These are phyloP conservation scores for Chelmon rostratus DNA, from an alignment of 2,797 vertebrate genomes.

Conservation along the genomic window DNA sequence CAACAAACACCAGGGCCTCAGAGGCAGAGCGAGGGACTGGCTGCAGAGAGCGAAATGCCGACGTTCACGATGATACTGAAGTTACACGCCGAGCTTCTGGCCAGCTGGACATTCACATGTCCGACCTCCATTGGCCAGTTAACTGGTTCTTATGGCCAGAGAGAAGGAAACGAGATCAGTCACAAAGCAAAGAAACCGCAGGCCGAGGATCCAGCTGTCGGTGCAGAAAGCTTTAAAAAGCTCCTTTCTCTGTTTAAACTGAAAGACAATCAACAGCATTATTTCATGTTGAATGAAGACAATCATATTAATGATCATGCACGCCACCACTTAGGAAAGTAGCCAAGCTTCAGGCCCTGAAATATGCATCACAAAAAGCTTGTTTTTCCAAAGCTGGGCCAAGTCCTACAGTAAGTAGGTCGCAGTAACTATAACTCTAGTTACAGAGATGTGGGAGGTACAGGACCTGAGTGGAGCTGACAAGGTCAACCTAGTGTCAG, in stretches of 20 bases:
- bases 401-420: slow-evolving; percentile 69
- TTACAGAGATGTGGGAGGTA: slow-evolving; percentile 45
- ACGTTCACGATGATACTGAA: slow-evolving; percentile 31
- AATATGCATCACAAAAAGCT: slow-evolving; percentile 58
- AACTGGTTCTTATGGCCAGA: too few relatives aligned
- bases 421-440: slow-evolving; percentile 49
- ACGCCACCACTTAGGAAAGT: slow-evolving; percentile 10
- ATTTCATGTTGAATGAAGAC: slow-evolving; percentile 6
- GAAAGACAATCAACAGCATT: neutral
- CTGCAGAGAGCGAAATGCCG: slow-evolving; percentile 26
- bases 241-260: slow-evolving; percentile 6
- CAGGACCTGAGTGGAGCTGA: slow-evolving; percentile 22
- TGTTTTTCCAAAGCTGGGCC: slow-evolving; percentile 59
- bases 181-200: slow-evolving; percentile 13
- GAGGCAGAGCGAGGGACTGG: slow-evolving; percentile 39
- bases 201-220: neutral
- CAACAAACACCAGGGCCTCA: slow-evolving; percentile 75
- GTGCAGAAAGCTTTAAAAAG: slow-evolving; percentile 20
- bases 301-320: slow-evolving; percentile 26
- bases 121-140: too few relatives aligned
- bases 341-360: slow-evolving; percentile 26
- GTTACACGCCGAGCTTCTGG: neutral
- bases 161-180: too few relatives aligned
- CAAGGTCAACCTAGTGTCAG: slow-evolving; percentile 36
- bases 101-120: slow-evolving; percentile 9